Conservation (phyloP, 2,888 invertebrate species). For the Harpagoxenus sublaevis region DNA sequence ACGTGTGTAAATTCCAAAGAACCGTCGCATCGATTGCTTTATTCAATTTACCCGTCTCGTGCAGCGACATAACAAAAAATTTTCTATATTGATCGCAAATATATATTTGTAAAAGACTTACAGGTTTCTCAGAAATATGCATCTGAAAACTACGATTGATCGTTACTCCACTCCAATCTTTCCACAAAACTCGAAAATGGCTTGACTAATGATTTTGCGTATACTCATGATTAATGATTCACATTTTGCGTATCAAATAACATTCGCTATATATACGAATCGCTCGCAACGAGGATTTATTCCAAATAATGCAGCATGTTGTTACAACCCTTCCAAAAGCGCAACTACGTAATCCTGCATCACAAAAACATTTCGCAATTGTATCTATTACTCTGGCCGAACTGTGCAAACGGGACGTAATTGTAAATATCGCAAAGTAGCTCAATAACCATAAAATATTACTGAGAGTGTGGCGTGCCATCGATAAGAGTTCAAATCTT, state of each 20-base stretch:
- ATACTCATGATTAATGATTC: neutral
- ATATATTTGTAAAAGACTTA: constrained; percentile 8
- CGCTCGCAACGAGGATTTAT: neutral
- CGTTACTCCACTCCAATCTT: neutral
- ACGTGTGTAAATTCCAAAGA: neutral
- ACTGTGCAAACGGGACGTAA: neutral
- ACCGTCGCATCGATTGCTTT: neutral
- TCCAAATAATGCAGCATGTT: neutral
- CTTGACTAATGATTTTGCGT: neutral
- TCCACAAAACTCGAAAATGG: neutral
- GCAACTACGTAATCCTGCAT: neutral
- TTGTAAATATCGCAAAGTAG: neutral
- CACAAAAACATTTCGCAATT: constrained; percentile 5
- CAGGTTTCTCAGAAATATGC: neutral
- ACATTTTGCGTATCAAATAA: neutral
- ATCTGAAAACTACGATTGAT: neutral
- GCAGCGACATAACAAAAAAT: neutral
- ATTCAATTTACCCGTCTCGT: constrained; percentile 9
- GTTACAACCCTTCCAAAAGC: neutral
- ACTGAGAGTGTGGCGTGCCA: neutral
- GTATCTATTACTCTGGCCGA: neutral
- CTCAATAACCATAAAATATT: neutral
- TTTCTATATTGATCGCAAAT: neutral
- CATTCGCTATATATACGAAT: neutral
- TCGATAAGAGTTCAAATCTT: no score